Percentiles rank a stretch among this genome's conserved stretches.
These are phyloP conservation scores for Ctena decussata DNA, from an alignment of 2,888 invertebrate genomes.

Conservation along the genomic window DNA sequence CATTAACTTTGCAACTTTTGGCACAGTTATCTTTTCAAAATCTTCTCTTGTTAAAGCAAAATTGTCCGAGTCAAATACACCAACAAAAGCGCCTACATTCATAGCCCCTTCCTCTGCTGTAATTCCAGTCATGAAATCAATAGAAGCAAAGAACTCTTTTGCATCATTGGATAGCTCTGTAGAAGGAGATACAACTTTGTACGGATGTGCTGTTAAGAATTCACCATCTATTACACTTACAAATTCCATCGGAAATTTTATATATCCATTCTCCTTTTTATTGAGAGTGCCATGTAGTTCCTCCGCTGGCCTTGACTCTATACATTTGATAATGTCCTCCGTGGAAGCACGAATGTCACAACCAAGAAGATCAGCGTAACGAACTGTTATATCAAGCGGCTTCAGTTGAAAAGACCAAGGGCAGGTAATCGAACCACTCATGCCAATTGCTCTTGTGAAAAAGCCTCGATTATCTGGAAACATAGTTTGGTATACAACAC, in stretches of 20 bases:
- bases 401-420: constrained; percentile 50
- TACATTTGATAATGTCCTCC: constrained; percentile 11
- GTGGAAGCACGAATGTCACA: neutral
- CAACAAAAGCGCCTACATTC: neutral
- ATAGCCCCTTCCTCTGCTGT: constrained; percentile 90
- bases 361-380: constrained; percentile 3
- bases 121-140: constrained; percentile 95
- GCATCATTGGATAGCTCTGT: constrained; percentile 95
- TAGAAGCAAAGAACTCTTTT: constrained; percentile 95
- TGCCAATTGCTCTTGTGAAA: constrained; percentile 72
- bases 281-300: neutral
- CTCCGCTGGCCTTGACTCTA: neutral
- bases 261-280: constrained; percentile 17
- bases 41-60: constrained; percentile 29
- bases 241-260: constrained; percentile 89
- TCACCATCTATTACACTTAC: constrained; percentile 96
- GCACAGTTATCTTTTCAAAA: constrained; percentile 12
- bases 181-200: constrained; percentile 93
- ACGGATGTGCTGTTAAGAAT: constrained; percentile 95
- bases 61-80: constrained; percentile 2
- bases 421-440: constrained; percentile 64
- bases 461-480: constrained; percentile 69
- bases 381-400: constrained; percentile 14
- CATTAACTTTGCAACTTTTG: neutral
- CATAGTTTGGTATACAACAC: constrained; percentile 66